phyloP scores from a whole-genome alignment of 2,888 invertebrate species.

The Drosophila paramelanica region DNA sequence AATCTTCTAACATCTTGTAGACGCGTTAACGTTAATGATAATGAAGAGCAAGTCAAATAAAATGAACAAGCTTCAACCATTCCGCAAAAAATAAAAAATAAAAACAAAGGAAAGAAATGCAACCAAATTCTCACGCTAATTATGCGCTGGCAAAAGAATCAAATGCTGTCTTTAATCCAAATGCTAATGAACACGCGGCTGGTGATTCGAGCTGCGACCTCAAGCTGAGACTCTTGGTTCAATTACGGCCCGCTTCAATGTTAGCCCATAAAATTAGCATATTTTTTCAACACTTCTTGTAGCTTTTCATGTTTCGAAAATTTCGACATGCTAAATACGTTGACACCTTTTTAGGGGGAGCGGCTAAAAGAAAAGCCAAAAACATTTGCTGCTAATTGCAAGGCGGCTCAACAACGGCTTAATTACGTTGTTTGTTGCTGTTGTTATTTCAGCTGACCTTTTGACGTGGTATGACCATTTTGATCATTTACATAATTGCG shows the following conservation, averaged over 20 bases:
- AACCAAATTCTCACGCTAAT: conserved; percentile 68
- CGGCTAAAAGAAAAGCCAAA: conserved; percentile 18
- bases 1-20: conserved; percentile 17
- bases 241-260: conserved; percentile 72
- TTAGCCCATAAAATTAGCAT: conserved; percentile 70
- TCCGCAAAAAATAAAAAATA: background rate
- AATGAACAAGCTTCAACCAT: conserved; percentile 24
- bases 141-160: conserved; percentile 47
- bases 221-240: conserved; percentile 45
- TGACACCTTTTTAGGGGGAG: conserved; percentile 65
- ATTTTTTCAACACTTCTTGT: conserved; percentile 54
- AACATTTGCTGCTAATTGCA: conserved; percentile 69
- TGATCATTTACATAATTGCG: conserved; percentile 72
- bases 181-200: conserved; percentile 53
- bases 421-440: conserved; percentile 63
- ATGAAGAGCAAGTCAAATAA: conserved; percentile 10
- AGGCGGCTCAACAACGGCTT: conserved; percentile 71
- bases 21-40: conserved; percentile 7
- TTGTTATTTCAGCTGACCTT: conserved; percentile 61
- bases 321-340: conserved; percentile 65
- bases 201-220: conserved; percentile 1
- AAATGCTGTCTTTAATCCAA: conserved; percentile 42
- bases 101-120: conserved; percentile 46
- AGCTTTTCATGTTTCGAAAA: conserved; percentile 56
- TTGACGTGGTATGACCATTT: conserved; percentile 41